A percentile compares a stretch with the other conserved stretches of the same genome.
These are phyloP conservation scores for Cylas formicarius DNA, from an alignment of 1,140 invertebrate genomes.

Conservation along the genomic window DNA sequence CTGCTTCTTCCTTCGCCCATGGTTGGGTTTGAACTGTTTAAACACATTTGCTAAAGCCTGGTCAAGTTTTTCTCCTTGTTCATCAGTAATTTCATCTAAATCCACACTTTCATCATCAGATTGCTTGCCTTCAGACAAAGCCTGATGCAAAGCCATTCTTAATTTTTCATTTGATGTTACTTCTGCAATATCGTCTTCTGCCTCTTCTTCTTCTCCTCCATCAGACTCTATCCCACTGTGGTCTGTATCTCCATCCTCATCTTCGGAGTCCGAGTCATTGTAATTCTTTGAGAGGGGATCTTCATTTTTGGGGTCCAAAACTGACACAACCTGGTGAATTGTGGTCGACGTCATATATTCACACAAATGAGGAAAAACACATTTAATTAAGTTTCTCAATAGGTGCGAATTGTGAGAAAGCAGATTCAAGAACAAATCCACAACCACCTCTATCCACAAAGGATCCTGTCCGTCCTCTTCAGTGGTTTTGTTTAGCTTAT, in stretches of 20 bases:
- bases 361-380: constrained; percentile 66
- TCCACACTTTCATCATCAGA: constrained; percentile 65
- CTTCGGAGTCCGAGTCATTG: constrained; percentile 44
- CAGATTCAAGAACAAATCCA: constrained; percentile 67
- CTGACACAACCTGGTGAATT: constrained; percentile 65
- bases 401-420: constrained; percentile 62
- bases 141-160: constrained; percentile 56
- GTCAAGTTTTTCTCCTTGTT: constrained; percentile 64
- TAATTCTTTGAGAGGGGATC: constrained; percentile 49
- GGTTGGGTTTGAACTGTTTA: constrained; percentile 54
- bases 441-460: constrained; percentile 70
- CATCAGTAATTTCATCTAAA: constrained; percentile 67
- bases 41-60: constrained; percentile 63
- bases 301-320: constrained; percentile 57
- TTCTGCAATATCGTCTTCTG: constrained; percentile 48
- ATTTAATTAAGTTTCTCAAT: constrained; percentile 58
- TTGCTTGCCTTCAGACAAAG: constrained; percentile 49
- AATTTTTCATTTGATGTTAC: constrained; percentile 59
- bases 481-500: constrained; percentile 27
- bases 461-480: constrained; percentile 46
- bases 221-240: constrained; percentile 45
- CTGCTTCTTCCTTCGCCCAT: constrained; percentile 55
- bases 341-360: constrained; percentile 58
- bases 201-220: constrained; percentile 35
- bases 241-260: constrained; percentile 33